Conservation (phyloP, 2,888 invertebrate genomes). For the Dyspetes luteomarginatus region DNA sequence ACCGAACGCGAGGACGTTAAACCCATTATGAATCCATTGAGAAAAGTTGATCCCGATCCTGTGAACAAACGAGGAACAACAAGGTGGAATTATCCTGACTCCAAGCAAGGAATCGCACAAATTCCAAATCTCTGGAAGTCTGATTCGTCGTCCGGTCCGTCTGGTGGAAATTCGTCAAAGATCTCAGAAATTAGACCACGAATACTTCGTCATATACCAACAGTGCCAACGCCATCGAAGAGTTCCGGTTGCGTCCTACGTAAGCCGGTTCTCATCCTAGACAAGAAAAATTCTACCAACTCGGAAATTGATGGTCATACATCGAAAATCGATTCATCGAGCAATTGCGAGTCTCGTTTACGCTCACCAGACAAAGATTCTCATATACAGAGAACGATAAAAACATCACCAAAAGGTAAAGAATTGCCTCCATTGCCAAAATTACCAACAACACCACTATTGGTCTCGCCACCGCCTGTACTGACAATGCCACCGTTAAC, state of each 20-base stretch:
- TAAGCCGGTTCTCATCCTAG: slow-evolving; percentile 71
- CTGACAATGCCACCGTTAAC: slow-evolving; percentile 79
- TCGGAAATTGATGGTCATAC: slow-evolving; percentile 57
- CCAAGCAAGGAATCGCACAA: not conserved
- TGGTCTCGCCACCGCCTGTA: slow-evolving; percentile 75
- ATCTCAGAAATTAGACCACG: slow-evolving; percentile 49
- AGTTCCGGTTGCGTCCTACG: slow-evolving; percentile 70
- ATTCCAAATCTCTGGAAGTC: slow-evolving; percentile 62
- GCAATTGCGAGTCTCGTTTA: slow-evolving; percentile 67
- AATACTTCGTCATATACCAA: slow-evolving; percentile 72
- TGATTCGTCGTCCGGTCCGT: slow-evolving; percentile 35
- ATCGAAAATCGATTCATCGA: slow-evolving; percentile 65
- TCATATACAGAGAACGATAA: slow-evolving; percentile 61
- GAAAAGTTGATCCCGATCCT: slow-evolving; percentile 53
- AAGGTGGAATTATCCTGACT: slow-evolving; percentile 45
- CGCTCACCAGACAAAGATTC: slow-evolving; percentile 74
- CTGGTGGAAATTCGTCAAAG: slow-evolving; percentile 15
- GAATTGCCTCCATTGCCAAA: slow-evolving; percentile 55
- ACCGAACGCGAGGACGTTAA: slow-evolving; percentile 69
- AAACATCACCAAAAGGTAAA: slow-evolving; percentile 68
- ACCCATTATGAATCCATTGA: slow-evolving; percentile 41
- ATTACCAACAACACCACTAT: slow-evolving; percentile 69
- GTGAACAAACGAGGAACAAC: slow-evolving; percentile 19
- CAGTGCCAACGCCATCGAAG: slow-evolving; percentile 74
- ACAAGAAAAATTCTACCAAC: slow-evolving; percentile 67